Percentiles rank a stretch among this genome's conserved stretches.
Evolutionary conservation across 2,113 vertebrate species (phyloP).

Genomic region (Chionomys nivalis): DNA sequence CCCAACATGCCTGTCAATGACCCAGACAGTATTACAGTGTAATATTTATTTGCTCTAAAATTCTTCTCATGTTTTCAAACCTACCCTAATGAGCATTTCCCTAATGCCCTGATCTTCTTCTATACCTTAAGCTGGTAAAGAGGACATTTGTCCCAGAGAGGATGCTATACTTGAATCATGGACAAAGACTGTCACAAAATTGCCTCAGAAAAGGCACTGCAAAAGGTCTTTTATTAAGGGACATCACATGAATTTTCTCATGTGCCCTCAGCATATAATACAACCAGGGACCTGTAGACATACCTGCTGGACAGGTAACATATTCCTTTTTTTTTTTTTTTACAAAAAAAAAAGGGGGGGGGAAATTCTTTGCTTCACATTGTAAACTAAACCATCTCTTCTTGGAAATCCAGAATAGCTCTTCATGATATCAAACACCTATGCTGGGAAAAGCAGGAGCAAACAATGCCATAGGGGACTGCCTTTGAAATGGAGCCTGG

Average conservation of each 20-base stretch:
- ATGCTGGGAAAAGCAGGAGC: conserved; percentile 76
- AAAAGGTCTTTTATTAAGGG: conserved; percentile 5
- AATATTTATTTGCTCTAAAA: conserved; percentile 21
- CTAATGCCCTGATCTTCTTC: not conserved
- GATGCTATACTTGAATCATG: not conserved
- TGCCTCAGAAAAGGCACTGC: not conserved
- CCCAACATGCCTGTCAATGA: not conserved
- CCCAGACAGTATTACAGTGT: not conserved
- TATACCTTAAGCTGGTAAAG: not conserved
- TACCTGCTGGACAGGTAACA: conserved; percentile 54
- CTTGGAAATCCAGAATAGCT: conserved; percentile 68
- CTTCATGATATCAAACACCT: conserved; percentile 74
- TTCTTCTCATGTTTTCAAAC: not conserved
- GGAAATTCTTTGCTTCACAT: conserved; percentile 61
- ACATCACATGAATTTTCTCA: conserved; percentile 53
- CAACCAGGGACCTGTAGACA: conserved; percentile 52
- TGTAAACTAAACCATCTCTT: conserved; percentile 55
- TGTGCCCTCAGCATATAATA: conserved; percentile 40
- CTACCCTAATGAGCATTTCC: not conserved
- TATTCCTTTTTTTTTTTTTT: conserved; percentile 14
- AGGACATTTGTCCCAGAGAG: not conserved
- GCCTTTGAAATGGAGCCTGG: conserved; percentile 81
- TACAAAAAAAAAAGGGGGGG: not conserved
- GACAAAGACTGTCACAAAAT: not conserved
- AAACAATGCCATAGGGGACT: conserved; percentile 75